Percentiles rank a stretch among this genome's conserved stretches.
Conservation (phyloP, 2,888 invertebrate genomes). For the Dynastes maya region DNA sequence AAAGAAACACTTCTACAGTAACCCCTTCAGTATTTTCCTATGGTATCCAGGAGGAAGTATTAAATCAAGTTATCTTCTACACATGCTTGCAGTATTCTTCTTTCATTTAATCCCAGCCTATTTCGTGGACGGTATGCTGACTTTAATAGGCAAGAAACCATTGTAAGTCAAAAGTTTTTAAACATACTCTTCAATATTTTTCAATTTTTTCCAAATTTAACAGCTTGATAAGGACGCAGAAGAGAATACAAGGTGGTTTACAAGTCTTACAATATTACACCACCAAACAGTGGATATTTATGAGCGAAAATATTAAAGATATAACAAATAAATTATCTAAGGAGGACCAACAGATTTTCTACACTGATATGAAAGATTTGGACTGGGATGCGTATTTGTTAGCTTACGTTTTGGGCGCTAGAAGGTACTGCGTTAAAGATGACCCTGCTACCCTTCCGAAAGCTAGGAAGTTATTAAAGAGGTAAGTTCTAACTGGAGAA, state of each 20-base stretch:
- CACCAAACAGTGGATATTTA: constrained; percentile 89
- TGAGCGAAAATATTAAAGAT: constrained; percentile 78
- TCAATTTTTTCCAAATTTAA: constrained; percentile 54
- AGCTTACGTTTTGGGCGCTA: constrained; percentile 85
- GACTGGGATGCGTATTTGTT: constrained; percentile 79
- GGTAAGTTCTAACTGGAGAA: constrained; percentile 69
- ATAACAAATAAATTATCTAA: constrained; percentile 77
- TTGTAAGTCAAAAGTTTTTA: constrained; percentile 82
- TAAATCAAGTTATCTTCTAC: constrained; percentile 79
- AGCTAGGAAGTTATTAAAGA: constrained; percentile 77
- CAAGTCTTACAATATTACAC: constrained; percentile 93
- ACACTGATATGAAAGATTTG: constrained; percentile 62
- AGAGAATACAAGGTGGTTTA: constrained; percentile 82
- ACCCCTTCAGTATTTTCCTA: constrained; percentile 88
- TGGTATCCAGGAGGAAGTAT: constrained; percentile 91
- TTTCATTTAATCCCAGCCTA: constrained; percentile 88
- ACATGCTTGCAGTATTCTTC: constrained; percentile 81
- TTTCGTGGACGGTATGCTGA: constrained; percentile 84
- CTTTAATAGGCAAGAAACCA: constrained; percentile 83
- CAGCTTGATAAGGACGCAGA: constrained; percentile 87
- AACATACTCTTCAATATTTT: background rate
- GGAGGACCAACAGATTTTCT: constrained; percentile 75
- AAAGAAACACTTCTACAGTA: constrained; percentile 79
- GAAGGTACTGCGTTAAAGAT: constrained; percentile 91
- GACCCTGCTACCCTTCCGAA: constrained; percentile 83